Evolutionary conservation across 2,113 vertebrate genomes (phyloP), one percentile per base, ranked within the genome.

Genomic region (Phylloscopus whistleri): DNA sequence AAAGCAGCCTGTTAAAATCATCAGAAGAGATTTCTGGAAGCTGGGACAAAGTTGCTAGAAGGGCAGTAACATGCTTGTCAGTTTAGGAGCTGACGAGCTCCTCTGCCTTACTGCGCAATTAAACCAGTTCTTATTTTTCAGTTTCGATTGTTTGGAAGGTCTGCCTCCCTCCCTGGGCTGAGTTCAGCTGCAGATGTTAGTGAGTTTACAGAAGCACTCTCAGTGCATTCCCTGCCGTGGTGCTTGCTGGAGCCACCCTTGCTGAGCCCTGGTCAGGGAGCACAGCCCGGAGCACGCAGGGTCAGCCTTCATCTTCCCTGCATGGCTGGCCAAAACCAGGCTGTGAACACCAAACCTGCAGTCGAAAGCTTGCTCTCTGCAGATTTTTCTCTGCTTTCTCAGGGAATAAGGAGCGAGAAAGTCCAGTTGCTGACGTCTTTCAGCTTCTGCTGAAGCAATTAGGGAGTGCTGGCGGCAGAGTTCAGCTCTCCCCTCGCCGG

Each of bases 371-470:
- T 35, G 56, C 59, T 78, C 64, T 74, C 85, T 10, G 72, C 55
- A 35, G 67, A 39, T 11, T 79, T 67, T 43, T 8, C 78, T 72
- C n/a, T 16, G 52, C 73, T 91, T 94, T 95, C 86, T 87, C 44
- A 11, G 70, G 56, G 79, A 84, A 74, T 37, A 44, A 46, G 62
- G 76, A 85, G 89, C 70, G 10, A 51, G 81, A 72, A 87, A 76
- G 69, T 37, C 80, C 51, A 4, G 53, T 22, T 74, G 89, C 84
- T 95, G 93, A 95, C 26, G 33, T 95, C 83, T 91, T 84, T 84
- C 28, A 28, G 85, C 85, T 90, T 78, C 85, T 96, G 91, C 52
- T 85, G 88, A 93, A 96, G 95, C 86, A 94, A 90, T 92, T 63
- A 73, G 91, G 93, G 95, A 97, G 89, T 27, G 84, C 69, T 88